These are phyloP conservation scores for Heliconius hermathena DNA, from an alignment of 1,140 invertebrate genomes.

Conservation along the genomic window DNA sequence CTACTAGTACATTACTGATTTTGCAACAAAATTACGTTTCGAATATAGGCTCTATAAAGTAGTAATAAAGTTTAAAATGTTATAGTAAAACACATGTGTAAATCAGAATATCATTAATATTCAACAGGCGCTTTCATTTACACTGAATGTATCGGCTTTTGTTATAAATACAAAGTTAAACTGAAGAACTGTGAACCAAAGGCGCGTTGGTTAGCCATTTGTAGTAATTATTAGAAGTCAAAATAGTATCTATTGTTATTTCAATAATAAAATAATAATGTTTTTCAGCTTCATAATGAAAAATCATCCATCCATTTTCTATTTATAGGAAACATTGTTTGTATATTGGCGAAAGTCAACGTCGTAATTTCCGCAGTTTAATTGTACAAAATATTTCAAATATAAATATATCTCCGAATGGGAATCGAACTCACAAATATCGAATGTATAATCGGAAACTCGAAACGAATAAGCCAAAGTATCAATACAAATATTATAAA, in stretches of 20 bases:
- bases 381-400: too few relatives aligned
- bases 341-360: too few relatives aligned
- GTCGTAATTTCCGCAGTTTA: too few relatives aligned
- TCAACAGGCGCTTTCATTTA: slow-evolving; percentile 12
- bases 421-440: too few relatives aligned
- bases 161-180: slow-evolving; percentile 6
- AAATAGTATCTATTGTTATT: not conserved
- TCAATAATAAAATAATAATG: too few relatives aligned
- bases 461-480: too few relatives aligned
- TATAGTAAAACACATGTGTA: not conserved
- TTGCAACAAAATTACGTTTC: not conserved
- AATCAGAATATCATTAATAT: slow-evolving; percentile 8
- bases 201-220: not conserved
- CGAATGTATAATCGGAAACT: too few relatives aligned
- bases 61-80: not conserved
- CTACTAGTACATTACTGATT: slow-evolving; percentile 5
- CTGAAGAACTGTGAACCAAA: slow-evolving; percentile 1
- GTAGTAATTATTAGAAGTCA: not conserved
- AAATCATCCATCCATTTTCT: too few relatives aligned
- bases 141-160: slow-evolving; percentile 4
- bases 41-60: not conserved
- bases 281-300: too few relatives aligned
- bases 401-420: too few relatives aligned
- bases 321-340: too few relatives aligned
- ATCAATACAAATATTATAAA: too few relatives aligned